phyloP scores from a whole-genome alignment of 2,888 invertebrate species.

The Drosophila mimica region DNA sequence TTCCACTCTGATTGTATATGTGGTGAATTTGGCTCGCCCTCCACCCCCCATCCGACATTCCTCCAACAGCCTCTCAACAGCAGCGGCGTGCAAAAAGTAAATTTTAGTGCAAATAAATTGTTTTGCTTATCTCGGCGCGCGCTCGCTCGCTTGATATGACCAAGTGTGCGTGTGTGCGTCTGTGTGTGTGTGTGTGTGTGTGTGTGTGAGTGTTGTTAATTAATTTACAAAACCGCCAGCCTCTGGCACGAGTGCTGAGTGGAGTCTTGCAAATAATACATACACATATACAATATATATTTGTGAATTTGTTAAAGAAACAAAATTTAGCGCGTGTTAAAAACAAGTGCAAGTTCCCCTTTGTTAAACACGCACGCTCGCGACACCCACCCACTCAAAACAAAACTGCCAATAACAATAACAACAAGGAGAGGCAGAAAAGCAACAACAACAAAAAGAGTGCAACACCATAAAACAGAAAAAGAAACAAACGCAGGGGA shows the following conservation, averaged over 20 bases:
- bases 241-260: conserved; percentile 23
- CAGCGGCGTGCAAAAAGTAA: conserved; percentile 74
- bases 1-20: conserved; percentile 64
- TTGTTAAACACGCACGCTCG: conserved; percentile 43
- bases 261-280: conserved; percentile 55
- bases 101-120: conserved; percentile 82
- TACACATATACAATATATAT: conserved; percentile 32
- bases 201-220: conserved; percentile 72
- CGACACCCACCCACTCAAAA: conserved; percentile 19
- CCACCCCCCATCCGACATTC: conserved; percentile 33
- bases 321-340: conserved; percentile 45
- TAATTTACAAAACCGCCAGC: conserved; percentile 64
- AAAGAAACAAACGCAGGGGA: conserved; percentile 12
- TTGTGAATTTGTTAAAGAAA: conserved; percentile 42
- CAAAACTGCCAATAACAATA: conserved; percentile 30
- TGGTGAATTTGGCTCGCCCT: conserved; percentile 69
- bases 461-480: conserved; percentile 6
- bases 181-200: conserved; percentile 34
- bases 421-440: conserved; percentile 15
- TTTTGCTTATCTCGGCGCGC: conserved; percentile 76
- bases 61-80: conserved; percentile 14
- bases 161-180: conserved; percentile 38
- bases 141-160: conserved; percentile 60
- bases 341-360: conserved; percentile 40
- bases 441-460: conserved; percentile 16